Percentiles rank a stretch among this genome's conserved stretches.
phyloP scores from a whole-genome alignment of 2,797 vertebrate genomes.

The Manis crassicaudata region DNA sequence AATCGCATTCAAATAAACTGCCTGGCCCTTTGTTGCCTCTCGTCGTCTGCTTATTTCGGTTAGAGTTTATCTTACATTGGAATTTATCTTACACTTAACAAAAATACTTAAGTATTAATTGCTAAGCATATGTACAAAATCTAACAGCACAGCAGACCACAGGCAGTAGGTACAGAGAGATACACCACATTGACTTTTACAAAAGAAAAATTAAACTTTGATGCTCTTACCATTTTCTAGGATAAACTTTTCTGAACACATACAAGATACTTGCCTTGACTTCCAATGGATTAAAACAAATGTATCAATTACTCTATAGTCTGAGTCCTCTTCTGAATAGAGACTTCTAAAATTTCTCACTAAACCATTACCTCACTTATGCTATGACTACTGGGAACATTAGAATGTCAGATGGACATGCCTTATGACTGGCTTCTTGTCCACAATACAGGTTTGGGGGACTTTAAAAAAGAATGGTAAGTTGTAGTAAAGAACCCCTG shows the following conservation, averaged over 20 bases:
- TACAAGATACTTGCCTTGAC: conserved; percentile 24
- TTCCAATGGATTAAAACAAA: conserved; percentile 59
- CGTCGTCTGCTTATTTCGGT: no score
- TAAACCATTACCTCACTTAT: neutral
- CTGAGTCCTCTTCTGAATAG: conserved; percentile 34
- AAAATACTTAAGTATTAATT: neutral
- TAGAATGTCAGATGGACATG: neutral
- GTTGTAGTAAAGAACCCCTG: neutral
- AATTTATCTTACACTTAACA: neutral
- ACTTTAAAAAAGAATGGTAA: neutral
- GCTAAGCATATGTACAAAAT: neutral
- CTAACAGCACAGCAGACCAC: neutral
- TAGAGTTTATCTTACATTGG: no score
- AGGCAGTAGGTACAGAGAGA: neutral
- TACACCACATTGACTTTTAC: neutral
- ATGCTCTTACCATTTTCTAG: neutral
- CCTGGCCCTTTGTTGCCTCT: no score
- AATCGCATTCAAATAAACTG: no score
- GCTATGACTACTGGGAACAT: neutral
- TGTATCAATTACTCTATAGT: neutral
- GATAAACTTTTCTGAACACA: neutral
- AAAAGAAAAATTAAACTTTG: conserved; percentile 4
- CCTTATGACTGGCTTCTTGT: conserved; percentile 9
- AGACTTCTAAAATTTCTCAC: neutral
- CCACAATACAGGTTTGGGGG: neutral